Conservation (phyloP, 2,113 vertebrate species). For the Vidua chalybeata region DNA sequence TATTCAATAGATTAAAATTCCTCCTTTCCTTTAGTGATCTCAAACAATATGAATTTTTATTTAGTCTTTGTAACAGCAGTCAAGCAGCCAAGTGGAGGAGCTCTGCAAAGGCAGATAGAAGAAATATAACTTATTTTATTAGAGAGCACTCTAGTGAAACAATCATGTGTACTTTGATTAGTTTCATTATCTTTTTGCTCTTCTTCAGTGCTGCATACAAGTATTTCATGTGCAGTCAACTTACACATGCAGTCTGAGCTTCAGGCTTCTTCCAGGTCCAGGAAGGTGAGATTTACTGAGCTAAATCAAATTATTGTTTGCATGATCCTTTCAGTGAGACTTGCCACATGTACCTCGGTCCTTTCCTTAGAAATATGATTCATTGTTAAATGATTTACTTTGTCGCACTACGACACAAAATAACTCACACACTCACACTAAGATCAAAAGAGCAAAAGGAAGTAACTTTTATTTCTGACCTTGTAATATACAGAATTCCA, state of each 20-base stretch:
- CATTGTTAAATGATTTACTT: not conserved
- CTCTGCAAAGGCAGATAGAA: not conserved
- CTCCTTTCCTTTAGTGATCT: not conserved
- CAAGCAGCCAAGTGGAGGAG: not conserved
- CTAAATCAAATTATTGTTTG: not conserved
- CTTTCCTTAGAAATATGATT: not conserved
- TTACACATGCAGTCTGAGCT: not conserved
- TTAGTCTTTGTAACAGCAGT: not conserved
- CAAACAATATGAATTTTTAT: not conserved
- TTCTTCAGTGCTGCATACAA: not conserved
- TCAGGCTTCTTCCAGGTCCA: not conserved
- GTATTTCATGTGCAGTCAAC: not conserved
- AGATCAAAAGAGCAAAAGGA: no score
- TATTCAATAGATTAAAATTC: not conserved
- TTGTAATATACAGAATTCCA: no score
- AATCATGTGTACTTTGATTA: not conserved
- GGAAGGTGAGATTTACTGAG: not conserved
- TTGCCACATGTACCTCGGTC: not conserved
- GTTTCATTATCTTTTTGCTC: not conserved
- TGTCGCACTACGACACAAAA: no score
- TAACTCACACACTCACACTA: no score
- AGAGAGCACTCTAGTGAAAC: not conserved
- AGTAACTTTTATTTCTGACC: no score
- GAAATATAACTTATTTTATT: not conserved
- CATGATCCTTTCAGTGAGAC: not conserved